Base-by-base conservation (phyloP, 2,113 vertebrate genomes). In the Antigone vipio region DNA sequence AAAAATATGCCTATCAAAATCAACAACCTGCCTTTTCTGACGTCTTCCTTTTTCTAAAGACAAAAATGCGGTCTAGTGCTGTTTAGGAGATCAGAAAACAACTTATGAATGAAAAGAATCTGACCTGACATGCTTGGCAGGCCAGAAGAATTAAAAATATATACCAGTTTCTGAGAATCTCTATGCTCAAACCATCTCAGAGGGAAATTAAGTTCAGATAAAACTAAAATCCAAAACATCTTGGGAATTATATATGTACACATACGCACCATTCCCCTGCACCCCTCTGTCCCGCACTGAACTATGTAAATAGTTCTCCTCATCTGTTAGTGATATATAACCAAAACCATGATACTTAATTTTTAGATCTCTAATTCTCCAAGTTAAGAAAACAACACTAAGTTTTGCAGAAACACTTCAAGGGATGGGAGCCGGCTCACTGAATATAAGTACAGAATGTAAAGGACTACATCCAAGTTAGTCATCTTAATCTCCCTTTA, bases 1-100 rank as follows among this genome's bases (percentile, higher is more conserved):
- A 34, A 42, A 88, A 83, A 64, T 91, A 45, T 21, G 10, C 2
- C 8, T 88, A 72, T 55, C 71, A 96, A 72, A 87, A 44, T 93
- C 79, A 86, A 91, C 90, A 92, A 44, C 11, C 19, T 85, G 19
- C 40, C n/a, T 68, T 88, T 96, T 97, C 67, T 82, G 75, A 95
- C 77, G 32, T 53, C 69, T 96, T 87, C 6, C 4, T 91, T 94
- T 96, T 86, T 49, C 42, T 64, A 15, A 95, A 91, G 40, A 80
- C 10, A 82, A 74, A 87, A 92, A 32, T 76, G 5, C 72, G 20
- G 6, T 91, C 3, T 71, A 78, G 26, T 69, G 35, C 40, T 92
- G 44, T 95, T 95, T 52, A 78, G 53, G 79, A 96, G 60, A 92
- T 93, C 47, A 92, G 78, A 80, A 97, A 96, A 90, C 20, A 85